A percentile compares a stretch with the other conserved stretches of the same genome.
These are phyloP conservation scores for Scaptodrosophila lebanonensis DNA, from an alignment of 1,140 invertebrate genomes.

Conservation along the genomic window DNA sequence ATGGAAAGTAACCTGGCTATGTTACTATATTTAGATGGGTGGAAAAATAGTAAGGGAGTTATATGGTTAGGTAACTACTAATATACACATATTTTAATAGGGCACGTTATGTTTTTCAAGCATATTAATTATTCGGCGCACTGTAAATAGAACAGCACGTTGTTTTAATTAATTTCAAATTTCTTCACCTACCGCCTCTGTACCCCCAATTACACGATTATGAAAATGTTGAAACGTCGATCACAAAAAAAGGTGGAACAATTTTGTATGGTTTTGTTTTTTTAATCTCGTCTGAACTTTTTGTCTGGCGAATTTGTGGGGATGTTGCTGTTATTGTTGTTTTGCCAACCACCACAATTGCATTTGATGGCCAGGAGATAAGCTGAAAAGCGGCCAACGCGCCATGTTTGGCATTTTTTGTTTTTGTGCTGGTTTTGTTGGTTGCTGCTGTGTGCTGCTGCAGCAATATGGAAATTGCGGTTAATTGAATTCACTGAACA, in stretches of 20 bases:
- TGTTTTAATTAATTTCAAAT: conserved; percentile 60
- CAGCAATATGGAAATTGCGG: conserved; percentile 60
- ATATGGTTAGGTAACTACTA: too few species aligned
- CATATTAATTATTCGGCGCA: conserved; percentile 29
- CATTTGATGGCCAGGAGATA: conserved; percentile 51
- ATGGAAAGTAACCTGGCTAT: too few species aligned
- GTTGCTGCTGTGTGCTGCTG: conserved; percentile 8
- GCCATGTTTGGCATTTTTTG: conserved; percentile 8
- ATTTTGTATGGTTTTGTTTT: conserved; percentile 4
- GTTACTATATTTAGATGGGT: too few species aligned
- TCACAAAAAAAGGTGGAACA: neutral
- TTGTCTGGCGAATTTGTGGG: neutral
- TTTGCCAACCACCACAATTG: conserved; percentile 47
- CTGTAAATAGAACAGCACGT: conserved; percentile 24
- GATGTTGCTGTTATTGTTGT: conserved; percentile 33
- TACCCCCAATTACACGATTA: too few species aligned
- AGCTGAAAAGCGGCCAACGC: conserved; percentile 19
- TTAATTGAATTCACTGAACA: conserved; percentile 71
- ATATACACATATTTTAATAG: too few species aligned
- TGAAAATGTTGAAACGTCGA: neutral
- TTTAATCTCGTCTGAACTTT: too few species aligned
- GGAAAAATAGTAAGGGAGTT: too few species aligned
- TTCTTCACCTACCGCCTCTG: too few species aligned
- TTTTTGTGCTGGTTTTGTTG: neutral
- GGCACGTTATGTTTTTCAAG: too few species aligned